Conservation (phyloP, 2,797 vertebrate species). For the Onychomys arenicola region DNA sequence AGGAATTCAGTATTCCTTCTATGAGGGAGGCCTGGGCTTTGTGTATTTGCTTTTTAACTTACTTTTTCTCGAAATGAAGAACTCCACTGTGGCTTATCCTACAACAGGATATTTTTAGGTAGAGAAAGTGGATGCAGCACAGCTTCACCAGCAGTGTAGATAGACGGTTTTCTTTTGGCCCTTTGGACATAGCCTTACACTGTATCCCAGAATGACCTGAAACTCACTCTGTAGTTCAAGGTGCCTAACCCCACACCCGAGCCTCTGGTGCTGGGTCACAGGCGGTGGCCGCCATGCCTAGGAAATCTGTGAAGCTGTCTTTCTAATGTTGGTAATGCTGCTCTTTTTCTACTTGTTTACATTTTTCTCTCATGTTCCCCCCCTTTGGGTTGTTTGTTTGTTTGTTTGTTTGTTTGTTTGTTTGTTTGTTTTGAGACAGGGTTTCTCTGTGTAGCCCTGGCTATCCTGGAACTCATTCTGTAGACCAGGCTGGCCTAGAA, state of each 20-base stretch:
- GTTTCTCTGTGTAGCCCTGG: not conserved
- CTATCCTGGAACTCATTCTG: not conserved
- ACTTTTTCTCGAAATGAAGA: slow-evolving; percentile 29
- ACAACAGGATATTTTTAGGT: slow-evolving; percentile 23
- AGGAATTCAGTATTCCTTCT: slow-evolving; percentile 25
- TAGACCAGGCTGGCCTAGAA: not conserved
- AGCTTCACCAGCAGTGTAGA: not conserved
- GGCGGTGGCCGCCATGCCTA: not conserved
- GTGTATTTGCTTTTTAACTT: not conserved
- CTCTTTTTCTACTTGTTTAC: not conserved
- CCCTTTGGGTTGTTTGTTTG: not conserved
- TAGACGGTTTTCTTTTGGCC: not conserved
- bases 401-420: not conserved
- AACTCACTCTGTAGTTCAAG: not conserved
- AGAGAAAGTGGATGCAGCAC: not conserved
- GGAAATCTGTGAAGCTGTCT: not conserved
- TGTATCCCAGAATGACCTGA: not conserved
- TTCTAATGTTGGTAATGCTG: slow-evolving; percentile 54
- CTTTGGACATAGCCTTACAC: not conserved
- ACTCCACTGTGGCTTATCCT: not conserved
- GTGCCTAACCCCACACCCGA: not conserved
- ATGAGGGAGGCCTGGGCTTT: not conserved
- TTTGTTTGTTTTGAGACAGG: not conserved
- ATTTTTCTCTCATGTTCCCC: not conserved
- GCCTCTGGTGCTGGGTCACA: not conserved